These are phyloP conservation scores for Morpho helenor DNA, from an alignment of 2,888 invertebrate species.

Conservation along the genomic window DNA sequence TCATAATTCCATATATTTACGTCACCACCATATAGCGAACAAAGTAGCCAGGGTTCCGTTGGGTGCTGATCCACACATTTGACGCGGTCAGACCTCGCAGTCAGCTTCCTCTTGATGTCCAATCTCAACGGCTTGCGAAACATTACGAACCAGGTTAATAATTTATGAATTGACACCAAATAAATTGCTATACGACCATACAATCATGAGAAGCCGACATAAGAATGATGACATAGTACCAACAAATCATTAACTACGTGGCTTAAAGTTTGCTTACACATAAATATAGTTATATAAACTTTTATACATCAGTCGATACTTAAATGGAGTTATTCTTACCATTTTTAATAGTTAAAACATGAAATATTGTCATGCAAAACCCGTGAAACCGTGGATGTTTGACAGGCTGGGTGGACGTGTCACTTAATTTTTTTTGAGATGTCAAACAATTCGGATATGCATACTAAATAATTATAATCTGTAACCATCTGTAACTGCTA, in stretches of 20 bases:
- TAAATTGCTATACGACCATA: constrained; percentile 30
- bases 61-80: constrained; percentile 99
- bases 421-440: constrained; percentile 53
- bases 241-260: constrained; percentile 44
- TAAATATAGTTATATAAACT: constrained; percentile 10
- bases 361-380: constrained; percentile 55
- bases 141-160: constrained; percentile 38
- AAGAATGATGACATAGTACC: constrained; percentile 51
- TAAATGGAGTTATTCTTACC: constrained; percentile 50
- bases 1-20: constrained; percentile 99
- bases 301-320: constrained; percentile 23
- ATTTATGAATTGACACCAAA: constrained; percentile 15
- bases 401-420: constrained; percentile 72
- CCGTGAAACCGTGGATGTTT: constrained; percentile 53
- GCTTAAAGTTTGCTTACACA: constrained; percentile 31
- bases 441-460: constrained; percentile 29
- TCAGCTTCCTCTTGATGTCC: constrained; percentile 98
- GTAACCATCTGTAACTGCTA: no score
- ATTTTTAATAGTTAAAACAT: constrained; percentile 69
- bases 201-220: constrained; percentile 50
- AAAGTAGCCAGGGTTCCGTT: constrained; percentile 98
- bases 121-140: constrained; percentile 91
- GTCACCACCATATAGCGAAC: constrained; percentile 98
- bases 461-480: neutral
- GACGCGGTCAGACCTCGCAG: constrained; percentile 98